Evolutionary conservation across 2,888 invertebrate genomes (phyloP).

Genomic region (Halocaridina rubra): DNA sequence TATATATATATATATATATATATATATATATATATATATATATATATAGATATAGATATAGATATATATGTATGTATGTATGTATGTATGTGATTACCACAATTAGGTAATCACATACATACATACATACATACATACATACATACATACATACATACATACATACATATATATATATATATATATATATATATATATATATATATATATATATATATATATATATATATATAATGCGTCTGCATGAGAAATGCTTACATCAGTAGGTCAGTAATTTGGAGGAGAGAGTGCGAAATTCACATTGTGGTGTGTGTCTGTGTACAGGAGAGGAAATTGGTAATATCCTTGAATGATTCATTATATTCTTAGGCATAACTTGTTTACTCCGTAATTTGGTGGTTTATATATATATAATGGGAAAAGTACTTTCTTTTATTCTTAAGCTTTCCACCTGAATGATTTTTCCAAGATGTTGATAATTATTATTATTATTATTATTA

Average conservation of each 20-base stretch:
- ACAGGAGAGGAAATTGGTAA: background rate
- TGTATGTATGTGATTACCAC: background rate
- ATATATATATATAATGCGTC: background rate
- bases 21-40: background rate
- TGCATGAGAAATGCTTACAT: background rate
- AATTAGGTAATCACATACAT: background rate
- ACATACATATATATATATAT: background rate
- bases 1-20: background rate
- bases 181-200: slow-evolving; percentile 5
- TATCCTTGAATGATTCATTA: no score
- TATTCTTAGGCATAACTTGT: no score
- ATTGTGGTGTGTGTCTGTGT: background rate
- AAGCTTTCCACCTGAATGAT: no score
- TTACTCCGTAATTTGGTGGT: no score
- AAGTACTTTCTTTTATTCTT: no score
- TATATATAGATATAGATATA: background rate
- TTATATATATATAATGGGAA: no score
- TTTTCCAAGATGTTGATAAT: no score
- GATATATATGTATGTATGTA: background rate
- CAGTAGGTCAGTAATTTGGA: background rate
- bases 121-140: background rate
- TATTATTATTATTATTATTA: no score
- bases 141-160: background rate
- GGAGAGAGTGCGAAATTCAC: background rate
- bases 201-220: background rate